Evolutionary conservation across 2,888 invertebrate species (phyloP).

Genomic region (Eupithecia subfuscata): DNA sequence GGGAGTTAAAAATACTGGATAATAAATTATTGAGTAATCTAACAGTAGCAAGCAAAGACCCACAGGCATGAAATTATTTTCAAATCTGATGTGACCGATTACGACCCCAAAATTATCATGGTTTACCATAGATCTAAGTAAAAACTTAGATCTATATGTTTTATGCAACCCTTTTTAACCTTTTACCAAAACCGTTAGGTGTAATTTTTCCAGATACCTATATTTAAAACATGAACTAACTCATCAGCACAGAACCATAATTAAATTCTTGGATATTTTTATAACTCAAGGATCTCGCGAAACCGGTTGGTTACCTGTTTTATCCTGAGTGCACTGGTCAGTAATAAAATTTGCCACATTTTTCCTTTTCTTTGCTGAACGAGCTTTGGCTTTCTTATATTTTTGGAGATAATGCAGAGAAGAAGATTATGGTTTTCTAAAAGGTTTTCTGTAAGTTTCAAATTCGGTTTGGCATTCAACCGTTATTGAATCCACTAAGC

Average conservation of each 20-base stretch:
- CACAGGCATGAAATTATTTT: background rate
- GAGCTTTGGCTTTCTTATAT: background rate
- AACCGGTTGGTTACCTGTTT: constrained; percentile 29
- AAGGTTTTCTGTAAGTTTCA: background rate
- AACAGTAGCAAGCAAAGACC: background rate
- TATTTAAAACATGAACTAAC: background rate
- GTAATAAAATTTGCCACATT: constrained; percentile 12
- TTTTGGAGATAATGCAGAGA: background rate
- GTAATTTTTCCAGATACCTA: no score
- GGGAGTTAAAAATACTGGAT: no score
- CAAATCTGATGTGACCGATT: background rate
- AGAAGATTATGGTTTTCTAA: background rate
- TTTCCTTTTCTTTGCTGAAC: background rate
- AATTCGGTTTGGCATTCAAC: background rate
- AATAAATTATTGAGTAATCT: background rate
- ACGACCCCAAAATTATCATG: no score
- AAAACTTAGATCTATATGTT: no score
- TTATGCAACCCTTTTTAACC: background rate
- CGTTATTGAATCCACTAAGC: background rate
- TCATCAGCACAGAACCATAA: background rate
- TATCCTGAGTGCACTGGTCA: constrained; percentile 18
- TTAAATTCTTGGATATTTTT: constrained; percentile 13
- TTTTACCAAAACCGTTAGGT: background rate
- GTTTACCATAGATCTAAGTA: no score
- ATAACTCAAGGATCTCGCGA: constrained; percentile 11